Evolutionary conservation across 2,113 vertebrate species (phyloP).

Genomic region (Hippocampus zosterae): DNA sequence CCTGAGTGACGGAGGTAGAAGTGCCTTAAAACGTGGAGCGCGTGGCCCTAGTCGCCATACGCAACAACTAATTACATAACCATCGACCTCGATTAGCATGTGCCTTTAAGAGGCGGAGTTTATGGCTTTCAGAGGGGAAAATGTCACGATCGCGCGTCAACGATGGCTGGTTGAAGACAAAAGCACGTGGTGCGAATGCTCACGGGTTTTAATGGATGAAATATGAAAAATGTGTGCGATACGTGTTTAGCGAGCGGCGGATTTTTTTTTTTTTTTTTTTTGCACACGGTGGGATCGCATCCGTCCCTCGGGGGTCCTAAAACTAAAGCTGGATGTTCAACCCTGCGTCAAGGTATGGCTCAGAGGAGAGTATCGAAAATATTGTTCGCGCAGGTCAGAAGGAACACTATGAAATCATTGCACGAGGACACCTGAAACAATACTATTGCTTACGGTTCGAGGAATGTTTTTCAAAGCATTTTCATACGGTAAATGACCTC

Average conservation of each 20-base stretch:
- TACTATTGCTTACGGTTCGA: slow-evolving; percentile 6
- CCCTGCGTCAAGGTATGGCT: slow-evolving; percentile 24
- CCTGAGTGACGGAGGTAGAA: slow-evolving; percentile 69
- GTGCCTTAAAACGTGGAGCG: slow-evolving; percentile 33
- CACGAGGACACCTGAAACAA: slow-evolving; percentile 2
- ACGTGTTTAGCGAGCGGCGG: neutral
- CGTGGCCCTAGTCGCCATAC: slow-evolving; percentile 42
- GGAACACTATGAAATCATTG: neutral
- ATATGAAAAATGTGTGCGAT: neutral
- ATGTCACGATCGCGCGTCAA: slow-evolving; percentile 10
- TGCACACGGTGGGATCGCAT: neutral
- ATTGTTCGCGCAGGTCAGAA: slow-evolving; percentile 2
- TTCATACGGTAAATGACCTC: neutral
- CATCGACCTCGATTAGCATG: slow-evolving; percentile 26
- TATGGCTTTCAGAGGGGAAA: slow-evolving; percentile 51
- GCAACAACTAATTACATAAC: slow-evolving; percentile 30
- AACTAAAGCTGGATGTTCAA: slow-evolving; percentile 29
- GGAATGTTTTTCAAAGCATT: neutral
- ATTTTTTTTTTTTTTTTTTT: neutral
- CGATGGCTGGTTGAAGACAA: neutral
- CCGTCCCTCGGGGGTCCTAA: slow-evolving; percentile 7
- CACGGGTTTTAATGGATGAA: neutral
- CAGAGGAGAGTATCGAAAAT: neutral
- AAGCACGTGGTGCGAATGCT: neutral
- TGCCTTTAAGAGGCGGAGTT: slow-evolving; percentile 24